Base-by-base conservation (phyloP, 2,888 invertebrate species). In the Phoronis australis region DNA sequence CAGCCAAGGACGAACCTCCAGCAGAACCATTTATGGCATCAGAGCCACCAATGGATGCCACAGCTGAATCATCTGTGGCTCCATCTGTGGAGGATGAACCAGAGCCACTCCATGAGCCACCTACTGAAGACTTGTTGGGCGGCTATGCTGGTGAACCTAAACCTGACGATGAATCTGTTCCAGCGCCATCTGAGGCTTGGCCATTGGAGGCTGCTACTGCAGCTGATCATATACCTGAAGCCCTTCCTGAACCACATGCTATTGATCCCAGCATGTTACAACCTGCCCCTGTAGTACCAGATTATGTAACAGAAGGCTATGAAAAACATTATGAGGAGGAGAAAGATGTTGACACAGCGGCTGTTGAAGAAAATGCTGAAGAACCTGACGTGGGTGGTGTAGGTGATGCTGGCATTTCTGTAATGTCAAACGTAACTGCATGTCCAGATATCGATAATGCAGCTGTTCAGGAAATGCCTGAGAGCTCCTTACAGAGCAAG, bases 341-440 rank as follows among this genome's bases (percentile, higher is more conserved):
- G n/a, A 60, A 58, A 20, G 61, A 60, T 43, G 44, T 55, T 49
- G 58, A 59, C 52, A 59, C 59, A 42, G 26, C 50, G 3, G 38
- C 45, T 47, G 44, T 37, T 35, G 12, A 3, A n/a, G 44, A 31
- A 31, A n/a, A n/a, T n/a, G n/a, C n/a, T n/a, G n/a, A n/a, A n/a
- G n/a, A n/a, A n/a, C n/a, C n/a, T n/a, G n/a, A n/a, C n/a, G n/a
- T n/a, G n/a, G n/a, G n/a, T n/a, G n/a, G n/a, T n/a, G n/a, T n/a
- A n/a, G n/a, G n/a, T n/a, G n/a, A n/a, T n/a, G n/a, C n/a, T n/a
- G n/a, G n/a, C n/a, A n/a, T n/a, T n/a, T n/a, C n/a, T n/a, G n/a
- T n/a, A n/a, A n/a, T n/a, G n/a, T n/a, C n/a, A n/a, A n/a, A n/a
- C n/a, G n/a, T n/a, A n/a, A n/a, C n/a, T n/a, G n/a, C n/a, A 18